Percentiles rank a stretch among this genome's conserved stretches.
Evolutionary conservation across 2,113 vertebrate species (phyloP).

Genomic region (Oncorhynchus kisutch): DNA sequence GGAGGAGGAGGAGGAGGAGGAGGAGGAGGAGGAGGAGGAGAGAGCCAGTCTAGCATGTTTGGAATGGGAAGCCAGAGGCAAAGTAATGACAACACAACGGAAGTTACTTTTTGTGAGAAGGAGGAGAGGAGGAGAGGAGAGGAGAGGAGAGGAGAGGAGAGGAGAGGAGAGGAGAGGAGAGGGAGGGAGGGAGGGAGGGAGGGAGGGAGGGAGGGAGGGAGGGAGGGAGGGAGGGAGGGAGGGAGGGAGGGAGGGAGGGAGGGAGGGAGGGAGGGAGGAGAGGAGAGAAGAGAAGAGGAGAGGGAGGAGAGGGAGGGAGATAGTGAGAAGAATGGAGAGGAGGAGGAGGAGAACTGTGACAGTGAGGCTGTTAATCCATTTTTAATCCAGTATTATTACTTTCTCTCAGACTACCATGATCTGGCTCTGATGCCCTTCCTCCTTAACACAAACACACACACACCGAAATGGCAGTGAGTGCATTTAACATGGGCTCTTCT

Average conservation of each 20-base stretch:
- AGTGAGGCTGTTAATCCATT: constrained; percentile 43
- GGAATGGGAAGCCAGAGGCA: too few relatives aligned
- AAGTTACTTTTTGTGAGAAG: too few relatives aligned
- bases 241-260: neutral
- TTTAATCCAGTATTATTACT: constrained; percentile 55
- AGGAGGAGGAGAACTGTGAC: constrained; percentile 23
- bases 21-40: neutral
- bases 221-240: neutral
- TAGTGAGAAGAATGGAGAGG: neutral
- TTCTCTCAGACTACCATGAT: constrained; percentile 22
- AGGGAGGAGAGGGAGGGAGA: neutral
- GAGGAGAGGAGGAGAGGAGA: neutral
- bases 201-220: neutral
- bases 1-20: neutral
- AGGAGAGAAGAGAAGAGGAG: neutral
- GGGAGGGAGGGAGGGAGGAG: neutral
- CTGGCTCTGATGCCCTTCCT: neutral
- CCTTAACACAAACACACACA: constrained; percentile 1
- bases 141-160: neutral
- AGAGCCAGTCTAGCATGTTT: too few relatives aligned
- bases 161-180: neutral
- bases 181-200: neutral
- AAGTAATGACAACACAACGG: too few relatives aligned
- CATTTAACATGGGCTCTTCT: neutral
- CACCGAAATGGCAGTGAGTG: neutral